phyloP scores from a whole-genome alignment of 2,888 invertebrate species.

The Iphiclides podalirius region DNA sequence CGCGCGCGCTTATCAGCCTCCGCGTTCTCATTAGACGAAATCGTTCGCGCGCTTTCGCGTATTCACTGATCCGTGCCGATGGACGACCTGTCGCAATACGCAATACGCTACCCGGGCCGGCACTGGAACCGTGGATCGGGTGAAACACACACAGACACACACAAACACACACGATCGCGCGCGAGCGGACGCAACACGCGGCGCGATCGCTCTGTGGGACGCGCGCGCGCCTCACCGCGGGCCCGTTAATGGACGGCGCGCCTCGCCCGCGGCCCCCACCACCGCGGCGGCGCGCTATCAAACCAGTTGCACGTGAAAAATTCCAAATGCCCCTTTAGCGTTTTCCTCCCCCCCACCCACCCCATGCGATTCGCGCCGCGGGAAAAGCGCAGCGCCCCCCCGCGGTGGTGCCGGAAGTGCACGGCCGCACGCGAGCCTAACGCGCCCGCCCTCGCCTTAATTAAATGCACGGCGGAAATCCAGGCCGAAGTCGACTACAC shows the following conservation, averaged over 20 bases:
- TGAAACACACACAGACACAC: no score
- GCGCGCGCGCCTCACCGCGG: conserved; percentile 70
- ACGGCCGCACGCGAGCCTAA: conserved; percentile 72
- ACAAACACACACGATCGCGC: conserved; percentile 4
- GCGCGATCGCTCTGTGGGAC: conserved; percentile 43
- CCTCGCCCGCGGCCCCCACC: conserved; percentile 76
- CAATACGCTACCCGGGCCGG: no score
- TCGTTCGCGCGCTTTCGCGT: no score
- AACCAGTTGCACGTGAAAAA: conserved; percentile 79
- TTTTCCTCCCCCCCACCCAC: conserved; percentile 66
- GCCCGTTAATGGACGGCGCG: conserved; percentile 74
- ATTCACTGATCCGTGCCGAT: no score
- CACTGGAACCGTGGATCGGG: no score
- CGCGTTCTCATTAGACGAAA: no score
- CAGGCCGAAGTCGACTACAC: no score
- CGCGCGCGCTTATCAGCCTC: conserved; percentile 51
- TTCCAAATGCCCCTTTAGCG: conserved; percentile 73
- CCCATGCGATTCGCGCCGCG: no score
- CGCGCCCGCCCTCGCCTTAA: conserved; percentile 75
- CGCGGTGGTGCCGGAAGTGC: conserved; percentile 75
- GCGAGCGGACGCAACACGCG: conserved; percentile 39
- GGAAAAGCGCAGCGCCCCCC: conserved; percentile 74
- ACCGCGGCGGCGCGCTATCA: conserved; percentile 73
- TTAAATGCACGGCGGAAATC: conserved; percentile 71
- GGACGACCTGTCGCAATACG: no score